phyloP scores from a whole-genome alignment of 2,888 invertebrate species.

The Galeruca laticollis region DNA sequence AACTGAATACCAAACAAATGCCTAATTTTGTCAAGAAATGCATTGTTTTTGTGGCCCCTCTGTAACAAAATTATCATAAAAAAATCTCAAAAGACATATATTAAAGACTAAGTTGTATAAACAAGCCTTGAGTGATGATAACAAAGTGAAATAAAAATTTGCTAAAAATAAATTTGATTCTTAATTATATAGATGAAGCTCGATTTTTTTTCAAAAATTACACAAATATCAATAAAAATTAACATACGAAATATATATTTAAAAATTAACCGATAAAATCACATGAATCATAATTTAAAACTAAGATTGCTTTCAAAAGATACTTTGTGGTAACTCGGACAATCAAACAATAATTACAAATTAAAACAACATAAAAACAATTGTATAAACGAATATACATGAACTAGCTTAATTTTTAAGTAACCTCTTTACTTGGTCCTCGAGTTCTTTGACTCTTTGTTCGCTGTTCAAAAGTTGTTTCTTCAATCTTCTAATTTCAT shows the following conservation, averaged over 20 bases:
- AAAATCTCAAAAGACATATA: no score
- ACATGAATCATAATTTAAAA: slow-evolving; percentile 6
- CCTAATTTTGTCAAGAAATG: no score
- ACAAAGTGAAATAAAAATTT: no score
- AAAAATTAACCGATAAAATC: slow-evolving; percentile 18
- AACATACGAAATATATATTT: not conserved
- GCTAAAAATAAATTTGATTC: no score
- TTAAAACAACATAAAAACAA: slow-evolving; percentile 24
- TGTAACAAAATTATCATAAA: no score
- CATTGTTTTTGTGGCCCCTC: no score
- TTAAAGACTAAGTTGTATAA: no score
- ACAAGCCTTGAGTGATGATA: no score
- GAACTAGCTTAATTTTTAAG: slow-evolving; percentile 53
- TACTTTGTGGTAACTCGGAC: slow-evolving; percentile 30
- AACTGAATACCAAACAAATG: no score
- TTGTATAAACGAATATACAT: slow-evolving; percentile 6
- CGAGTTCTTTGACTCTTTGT: slow-evolving; percentile 83
- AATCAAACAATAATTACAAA: slow-evolving; percentile 14
- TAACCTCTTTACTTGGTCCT: slow-evolving; percentile 77
- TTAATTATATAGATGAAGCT: not conserved
- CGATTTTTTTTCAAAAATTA: not conserved
- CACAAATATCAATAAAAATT: not conserved
- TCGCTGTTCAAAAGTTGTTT: slow-evolving; percentile 85
- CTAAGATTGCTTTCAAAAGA: slow-evolving; percentile 16
- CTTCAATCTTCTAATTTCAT: slow-evolving; percentile 82